Conservation (phyloP, 2,113 vertebrate genomes). For the Chloebia gouldiae region DNA sequence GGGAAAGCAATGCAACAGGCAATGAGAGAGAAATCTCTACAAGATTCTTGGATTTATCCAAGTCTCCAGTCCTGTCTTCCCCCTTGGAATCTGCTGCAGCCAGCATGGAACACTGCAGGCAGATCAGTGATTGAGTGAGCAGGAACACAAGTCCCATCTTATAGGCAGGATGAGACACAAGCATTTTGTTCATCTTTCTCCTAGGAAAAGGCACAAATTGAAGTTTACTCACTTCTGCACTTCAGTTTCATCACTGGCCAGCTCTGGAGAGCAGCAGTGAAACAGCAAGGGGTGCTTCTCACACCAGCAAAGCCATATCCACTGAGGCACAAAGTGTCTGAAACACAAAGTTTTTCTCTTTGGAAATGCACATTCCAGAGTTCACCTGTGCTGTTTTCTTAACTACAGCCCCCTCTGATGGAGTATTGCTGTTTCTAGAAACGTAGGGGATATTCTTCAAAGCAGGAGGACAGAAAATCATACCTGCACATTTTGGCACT, state of each 20-base stretch:
- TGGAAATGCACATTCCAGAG: background rate
- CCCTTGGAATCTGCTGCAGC: background rate
- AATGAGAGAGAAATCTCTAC: background rate
- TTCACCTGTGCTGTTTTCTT: background rate
- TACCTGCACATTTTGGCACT: background rate
- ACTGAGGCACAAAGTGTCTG: background rate
- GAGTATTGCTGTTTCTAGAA: background rate
- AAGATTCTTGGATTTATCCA: background rate
- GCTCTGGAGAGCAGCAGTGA: background rate
- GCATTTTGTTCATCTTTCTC: background rate
- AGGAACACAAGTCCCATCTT: background rate
- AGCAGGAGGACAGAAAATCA: background rate
- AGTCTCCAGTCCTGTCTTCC: background rate
- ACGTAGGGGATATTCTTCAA: background rate
- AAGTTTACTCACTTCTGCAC: background rate
- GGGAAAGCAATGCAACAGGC: rapidly evolving
- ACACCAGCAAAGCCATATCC: background rate
- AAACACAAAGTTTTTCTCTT: background rate
- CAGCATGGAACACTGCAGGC: background rate
- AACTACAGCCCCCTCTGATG: background rate
- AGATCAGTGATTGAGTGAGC: background rate
- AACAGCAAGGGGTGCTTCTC: background rate
- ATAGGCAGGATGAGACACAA: background rate
- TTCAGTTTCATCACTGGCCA: background rate
- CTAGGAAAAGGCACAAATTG: background rate